phyloP scores from a whole-genome alignment of 1,140 invertebrate species.

The Polypedilum vanderplanki region DNA sequence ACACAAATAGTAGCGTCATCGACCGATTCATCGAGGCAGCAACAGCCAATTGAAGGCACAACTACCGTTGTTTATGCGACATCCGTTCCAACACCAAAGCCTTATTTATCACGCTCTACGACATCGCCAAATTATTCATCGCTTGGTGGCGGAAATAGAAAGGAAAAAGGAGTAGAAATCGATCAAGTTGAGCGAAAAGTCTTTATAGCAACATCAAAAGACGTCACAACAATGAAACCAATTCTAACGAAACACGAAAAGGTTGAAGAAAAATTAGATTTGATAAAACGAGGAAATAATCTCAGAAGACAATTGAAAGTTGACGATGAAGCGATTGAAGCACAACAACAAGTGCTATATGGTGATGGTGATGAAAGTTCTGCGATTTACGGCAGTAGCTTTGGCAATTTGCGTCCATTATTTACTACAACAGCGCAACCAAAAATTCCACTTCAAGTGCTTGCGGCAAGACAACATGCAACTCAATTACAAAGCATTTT shows the following conservation, averaged over 20 bases:
- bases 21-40: conserved; percentile 34
- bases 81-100: conserved; percentile 34
- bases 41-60: conserved; percentile 33
- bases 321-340: conserved; percentile 46
- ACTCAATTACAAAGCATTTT: conserved; percentile 41
- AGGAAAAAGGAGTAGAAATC: conserved; percentile 30
- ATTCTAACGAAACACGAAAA: conserved; percentile 43
- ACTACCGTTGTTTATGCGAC: conserved; percentile 36
- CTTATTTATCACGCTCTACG: conserved; percentile 22
- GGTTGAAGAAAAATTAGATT: conserved; percentile 44
- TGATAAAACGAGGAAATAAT: conserved; percentile 44
- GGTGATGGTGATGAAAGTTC: conserved; percentile 52
- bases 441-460: conserved; percentile 41
- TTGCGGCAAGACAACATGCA: conserved; percentile 34
- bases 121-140: conserved; percentile 28
- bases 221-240: conserved; percentile 45
- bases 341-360: conserved; percentile 43
- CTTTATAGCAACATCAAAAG: conserved; percentile 34
- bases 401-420: conserved; percentile 52
- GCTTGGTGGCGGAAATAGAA: neutral
- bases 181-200: conserved; percentile 29
- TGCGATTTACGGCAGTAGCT: conserved; percentile 56
- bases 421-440: conserved; percentile 55
- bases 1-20: conserved; percentile 34
- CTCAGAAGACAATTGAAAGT: conserved; percentile 52